These are phyloP conservation scores for Poecilia velifera DNA, from an alignment of 2,797 vertebrate genomes.

Conservation along the genomic window DNA sequence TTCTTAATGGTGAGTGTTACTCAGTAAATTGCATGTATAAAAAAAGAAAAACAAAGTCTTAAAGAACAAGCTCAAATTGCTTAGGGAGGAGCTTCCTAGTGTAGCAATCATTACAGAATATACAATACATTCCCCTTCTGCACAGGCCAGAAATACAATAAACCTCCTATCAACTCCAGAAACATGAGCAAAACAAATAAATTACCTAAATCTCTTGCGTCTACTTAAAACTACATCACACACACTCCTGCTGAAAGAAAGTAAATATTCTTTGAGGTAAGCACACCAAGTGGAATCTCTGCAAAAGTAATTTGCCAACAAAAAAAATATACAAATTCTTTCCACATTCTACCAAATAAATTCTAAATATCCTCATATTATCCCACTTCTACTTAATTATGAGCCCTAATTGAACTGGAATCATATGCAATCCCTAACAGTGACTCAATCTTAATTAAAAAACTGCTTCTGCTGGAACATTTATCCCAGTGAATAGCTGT, in stretches of 20 bases:
- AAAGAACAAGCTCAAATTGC: not conserved
- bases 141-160: conserved; percentile 11
- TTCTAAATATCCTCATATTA: conserved; percentile 30
- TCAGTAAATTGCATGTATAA: not conserved
- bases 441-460: conserved; percentile 28
- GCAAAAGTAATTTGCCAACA: conserved; percentile 44
- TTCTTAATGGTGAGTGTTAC: not conserved
- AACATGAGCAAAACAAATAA: not conserved
- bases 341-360: conserved; percentile 27
- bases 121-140: conserved; percentile 11
- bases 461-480: conserved; percentile 5
- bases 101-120: conserved; percentile 3
- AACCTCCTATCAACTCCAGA: conserved; percentile 27
- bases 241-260: conserved; percentile 10
- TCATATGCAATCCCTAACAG: not conserved
- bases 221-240: conserved; percentile 20
- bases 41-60: not conserved
- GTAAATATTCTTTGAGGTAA: conserved; percentile 20
- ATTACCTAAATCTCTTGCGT: conserved; percentile 12
- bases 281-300: conserved; percentile 6
- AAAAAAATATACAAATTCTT: conserved; percentile 29
- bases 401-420: conserved; percentile 24
- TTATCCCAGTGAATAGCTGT: conserved; percentile 11
- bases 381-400: conserved; percentile 14
- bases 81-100: not conserved